Base-by-base conservation (phyloP, 1,140 invertebrate species). In the Plutomurus gul region DNA sequence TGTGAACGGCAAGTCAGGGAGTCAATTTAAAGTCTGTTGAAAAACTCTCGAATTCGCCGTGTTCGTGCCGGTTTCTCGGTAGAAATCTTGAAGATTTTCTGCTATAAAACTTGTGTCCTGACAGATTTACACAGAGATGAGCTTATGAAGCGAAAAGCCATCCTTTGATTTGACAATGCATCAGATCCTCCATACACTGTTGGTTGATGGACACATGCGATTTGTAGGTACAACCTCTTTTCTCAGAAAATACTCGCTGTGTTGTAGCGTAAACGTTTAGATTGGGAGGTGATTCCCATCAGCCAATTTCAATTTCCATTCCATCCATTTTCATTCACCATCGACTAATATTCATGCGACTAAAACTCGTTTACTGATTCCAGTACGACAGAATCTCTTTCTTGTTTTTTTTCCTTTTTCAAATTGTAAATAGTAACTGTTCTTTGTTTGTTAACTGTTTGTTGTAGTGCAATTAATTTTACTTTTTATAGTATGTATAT, bases 21-120 rank as follows among this genome's bases (percentile, higher is more conserved):
- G 56, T 65, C 56, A 65, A 65, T 65, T 65, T 65, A 65, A 33
- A 65, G 16, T 65, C 56, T n/a, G 18, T 30, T 65, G 56, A n/a
- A 65, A 65, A 65, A 65, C 36, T n/a, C 56, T 33, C 30, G 56
- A 65, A 65, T 65, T 65, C 27, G 56, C 56, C 18, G 36, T 33
- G 22, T 65, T 65, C 16, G 16, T 33, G n/a, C n/a, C n/a, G 16
- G 30, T 65, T 65, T 65, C 56, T 65, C 8, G 2, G 25, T 13
- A 6, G 11, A 65, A 65, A 65, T 65, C 56, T 33, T 30, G 56
- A 65, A n/a, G 6, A 18, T 33, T 65, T 65, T 65, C 13, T 13
- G 56, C 56, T 65, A 65, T 65, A 65, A 65, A 65, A 27, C 56
- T 36, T 36, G 13, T 33, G 6, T 3, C 30, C 18, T 65, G 56